Percentiles rank a stretch among this genome's conserved stretches.
phyloP scores from a whole-genome alignment of 2,888 invertebrate species.

The Macroteleia sp. region DNA sequence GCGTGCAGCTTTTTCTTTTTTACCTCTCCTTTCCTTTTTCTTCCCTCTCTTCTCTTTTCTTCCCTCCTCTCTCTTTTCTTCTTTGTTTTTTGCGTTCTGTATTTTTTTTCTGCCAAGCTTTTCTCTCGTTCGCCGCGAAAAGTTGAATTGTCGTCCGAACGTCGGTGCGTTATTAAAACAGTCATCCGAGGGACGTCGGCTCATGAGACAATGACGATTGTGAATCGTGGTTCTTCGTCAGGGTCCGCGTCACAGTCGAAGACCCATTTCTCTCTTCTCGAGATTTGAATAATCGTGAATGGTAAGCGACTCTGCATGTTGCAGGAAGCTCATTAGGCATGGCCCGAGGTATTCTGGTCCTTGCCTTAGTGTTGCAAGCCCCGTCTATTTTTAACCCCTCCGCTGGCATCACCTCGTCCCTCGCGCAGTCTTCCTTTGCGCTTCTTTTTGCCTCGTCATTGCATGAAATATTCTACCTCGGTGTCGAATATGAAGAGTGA shows the following conservation, averaged over 20 bases:
- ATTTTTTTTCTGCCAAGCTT: background rate
- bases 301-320: constrained; percentile 64
- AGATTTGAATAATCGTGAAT: constrained; percentile 71
- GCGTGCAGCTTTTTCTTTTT: constrained; percentile 9
- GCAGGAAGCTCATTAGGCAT: constrained; percentile 84
- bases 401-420: background rate
- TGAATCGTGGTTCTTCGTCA: constrained; percentile 59
- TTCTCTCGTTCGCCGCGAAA: constrained; percentile 39
- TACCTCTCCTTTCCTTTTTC: background rate
- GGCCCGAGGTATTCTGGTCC: constrained; percentile 78
- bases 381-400: constrained; percentile 44
- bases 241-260: constrained; percentile 50
- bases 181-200: constrained; percentile 58
- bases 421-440: background rate
- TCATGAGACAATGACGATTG: constrained; percentile 70
- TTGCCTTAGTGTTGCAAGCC: constrained; percentile 61
- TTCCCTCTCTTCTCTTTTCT: background rate
- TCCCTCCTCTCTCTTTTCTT: background rate
- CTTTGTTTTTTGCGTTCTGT: background rate
- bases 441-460: constrained; percentile 8
- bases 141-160: constrained; percentile 67
- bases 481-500: constrained; percentile 54
- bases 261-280: constrained; percentile 50
- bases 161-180: constrained; percentile 74
- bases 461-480: constrained; percentile 44